Base-by-base conservation (phyloP, 2,888 invertebrate species). In the Drosophila infuscata region DNA sequence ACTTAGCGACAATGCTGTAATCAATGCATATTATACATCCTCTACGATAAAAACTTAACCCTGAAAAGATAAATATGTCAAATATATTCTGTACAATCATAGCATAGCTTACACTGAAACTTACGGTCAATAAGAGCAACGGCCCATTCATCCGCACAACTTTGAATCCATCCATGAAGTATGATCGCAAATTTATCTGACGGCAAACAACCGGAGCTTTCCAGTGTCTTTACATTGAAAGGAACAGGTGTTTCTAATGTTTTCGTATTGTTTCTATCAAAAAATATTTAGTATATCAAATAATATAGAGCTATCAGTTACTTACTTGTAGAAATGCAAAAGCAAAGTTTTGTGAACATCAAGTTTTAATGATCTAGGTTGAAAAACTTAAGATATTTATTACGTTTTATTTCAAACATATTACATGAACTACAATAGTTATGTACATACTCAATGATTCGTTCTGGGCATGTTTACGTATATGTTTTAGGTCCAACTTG, bases 1-100 rank as follows among this genome's bases (percentile, higher is more conserved):
- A 84, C 6, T 80, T 81, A 6, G 92, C 89, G 48, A 91, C 87
- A 20, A 56, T 68, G 53, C 91, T 90, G 56, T 92, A 93, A 70
- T 93, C 93, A 29, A 93, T 87, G 78, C 92, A 92, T 29, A 93
- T 83, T 3, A 93, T 88, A 52, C 93, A 93, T 3, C 93, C 93
- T 3, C 91, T 91, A 1, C 93, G 91, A 67, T 91, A 88, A 58
- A 74, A 85, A 36, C 91, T 89, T 12, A 93, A 64, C 4, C 92
- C 93, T 93, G 25, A 2, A 82, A 81, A 36, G 5, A 36, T 4
- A 46, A n/a, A 12, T 9, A 43, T 25, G n/a, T 30, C 11, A 57
- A 25, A n/a, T 11, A 0, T 5, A 32, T 30, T 0, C 8, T 15
- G 15, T n/a, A 41, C n/a, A n/a, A 12, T 11, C 3, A 12, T 3